phyloP scores from a whole-genome alignment of 1,140 invertebrate genomes.

The Panagrolaimus sp. region DNA sequence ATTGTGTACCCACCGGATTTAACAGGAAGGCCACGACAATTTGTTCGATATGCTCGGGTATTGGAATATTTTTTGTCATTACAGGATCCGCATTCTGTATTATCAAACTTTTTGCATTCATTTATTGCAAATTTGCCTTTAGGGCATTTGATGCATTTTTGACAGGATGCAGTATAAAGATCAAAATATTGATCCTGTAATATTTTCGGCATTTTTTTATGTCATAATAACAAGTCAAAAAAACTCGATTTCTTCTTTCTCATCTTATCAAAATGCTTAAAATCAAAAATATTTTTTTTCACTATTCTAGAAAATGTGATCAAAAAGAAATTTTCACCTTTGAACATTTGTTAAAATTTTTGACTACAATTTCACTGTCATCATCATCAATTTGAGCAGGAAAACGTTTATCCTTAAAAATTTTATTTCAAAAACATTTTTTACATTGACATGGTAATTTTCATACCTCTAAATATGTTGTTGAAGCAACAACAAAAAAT shows the following conservation, averaged over 20 bases:
- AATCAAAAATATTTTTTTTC: too few species aligned
- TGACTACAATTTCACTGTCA: conserved; percentile 4
- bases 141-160: conserved; percentile 2
- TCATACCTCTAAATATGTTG: background rate
- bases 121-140: background rate
- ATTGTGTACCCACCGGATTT: background rate
- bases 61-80: background rate
- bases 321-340: conserved; percentile 1
- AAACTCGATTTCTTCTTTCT: background rate
- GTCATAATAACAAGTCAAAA: background rate
- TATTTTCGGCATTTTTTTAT: background rate
- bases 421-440: background rate
- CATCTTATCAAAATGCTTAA: background rate
- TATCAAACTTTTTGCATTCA: conserved; percentile 1
- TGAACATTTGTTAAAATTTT: conserved; percentile 11
- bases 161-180: background rate
- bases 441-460: background rate
- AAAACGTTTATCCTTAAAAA: conserved; percentile 1
- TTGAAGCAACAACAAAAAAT: background rate
- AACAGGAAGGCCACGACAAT: conserved; percentile 10
- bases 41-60: background rate
- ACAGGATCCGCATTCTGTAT: background rate
- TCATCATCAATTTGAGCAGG: background rate
- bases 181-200: conserved; percentile 9
- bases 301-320: background rate